Conservation (phyloP, 2,113 vertebrate species). For the Aix galericulata region DNA sequence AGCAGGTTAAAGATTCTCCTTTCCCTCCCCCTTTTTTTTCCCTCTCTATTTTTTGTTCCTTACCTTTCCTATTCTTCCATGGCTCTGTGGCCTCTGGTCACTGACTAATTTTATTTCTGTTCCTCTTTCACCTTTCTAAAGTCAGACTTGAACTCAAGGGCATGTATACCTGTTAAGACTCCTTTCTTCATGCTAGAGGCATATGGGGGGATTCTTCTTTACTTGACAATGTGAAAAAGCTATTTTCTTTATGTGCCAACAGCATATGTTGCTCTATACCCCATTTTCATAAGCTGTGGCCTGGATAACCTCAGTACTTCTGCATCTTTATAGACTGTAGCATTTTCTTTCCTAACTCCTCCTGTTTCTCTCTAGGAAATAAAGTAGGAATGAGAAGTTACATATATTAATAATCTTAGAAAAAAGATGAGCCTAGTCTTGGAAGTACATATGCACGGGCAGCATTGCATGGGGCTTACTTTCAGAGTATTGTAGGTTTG, state of each 20-base stretch:
- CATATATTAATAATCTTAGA: background rate
- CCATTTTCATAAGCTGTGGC: background rate
- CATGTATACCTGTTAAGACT: background rate
- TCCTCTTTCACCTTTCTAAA: background rate
- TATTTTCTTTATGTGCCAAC: background rate
- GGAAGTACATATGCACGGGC: background rate
- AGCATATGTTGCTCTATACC: background rate
- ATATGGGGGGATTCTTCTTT: background rate
- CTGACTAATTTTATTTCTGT: background rate
- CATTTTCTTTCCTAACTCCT: background rate
- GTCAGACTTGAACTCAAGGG: background rate
- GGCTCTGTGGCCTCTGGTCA: background rate
- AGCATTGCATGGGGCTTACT: background rate
- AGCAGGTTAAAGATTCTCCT: background rate
- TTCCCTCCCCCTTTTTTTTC: background rate
- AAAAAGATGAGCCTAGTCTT: background rate
- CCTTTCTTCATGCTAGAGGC: background rate
- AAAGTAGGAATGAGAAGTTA: background rate
- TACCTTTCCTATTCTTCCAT: background rate
- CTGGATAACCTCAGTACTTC: background rate
- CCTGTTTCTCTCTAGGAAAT: background rate
- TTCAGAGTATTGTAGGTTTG: background rate
- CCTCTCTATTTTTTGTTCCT: background rate
- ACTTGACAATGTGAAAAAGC: background rate
- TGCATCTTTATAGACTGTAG: background rate